Base-by-base conservation (phyloP, 2,113 vertebrate species). In the Coracopsis vasa region DNA sequence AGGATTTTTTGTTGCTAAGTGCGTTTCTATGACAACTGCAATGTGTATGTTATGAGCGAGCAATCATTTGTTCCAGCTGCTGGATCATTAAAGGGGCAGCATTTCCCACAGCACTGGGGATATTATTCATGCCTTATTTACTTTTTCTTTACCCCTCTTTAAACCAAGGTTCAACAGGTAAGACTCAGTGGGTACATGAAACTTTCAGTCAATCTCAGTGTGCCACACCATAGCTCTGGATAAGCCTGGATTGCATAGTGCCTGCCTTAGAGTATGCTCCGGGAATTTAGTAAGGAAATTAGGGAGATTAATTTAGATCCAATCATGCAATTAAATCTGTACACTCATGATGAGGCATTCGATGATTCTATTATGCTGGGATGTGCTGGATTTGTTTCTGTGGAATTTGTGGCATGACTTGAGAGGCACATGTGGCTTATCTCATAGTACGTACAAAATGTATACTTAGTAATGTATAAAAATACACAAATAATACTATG, bases 1-100 rank as follows among this genome's bases (percentile, higher is more conserved):
- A 96, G 97, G 80, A 97, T 98, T 98, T 96, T 97, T 98, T 98
- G 97, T 98, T 98, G 97, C 98, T 97, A 97, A 97, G 97, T 96
- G 82, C 20, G 97, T 98, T 98, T 97, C 97, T 94, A 98, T 98
- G 97, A 94, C 94, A 97, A 98, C 97, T 8, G 95, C 82, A 84
- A 94, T 96, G 95, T 95, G 94, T 97, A 94, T 71, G 90, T 95
- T 98, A 95, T 96, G 96, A 94, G 94, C 88, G 93, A 97, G 92
- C 93, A 92, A 95, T 97, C 95, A 84, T 97, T 98, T 98, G 95
- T 97, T 98, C 97, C 96, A 89, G 90, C 92, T 92, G 95, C 93
- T 70, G 80, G 90, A 96, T 98, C 96, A 97, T 98, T 98, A 98
- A 97, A 95, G 81, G 47, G 94, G 66, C 84, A 87, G 69, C 83